These are phyloP conservation scores for Chrysolina haemoptera DNA, from an alignment of 2,888 invertebrate species.

Conservation along the genomic window DNA sequence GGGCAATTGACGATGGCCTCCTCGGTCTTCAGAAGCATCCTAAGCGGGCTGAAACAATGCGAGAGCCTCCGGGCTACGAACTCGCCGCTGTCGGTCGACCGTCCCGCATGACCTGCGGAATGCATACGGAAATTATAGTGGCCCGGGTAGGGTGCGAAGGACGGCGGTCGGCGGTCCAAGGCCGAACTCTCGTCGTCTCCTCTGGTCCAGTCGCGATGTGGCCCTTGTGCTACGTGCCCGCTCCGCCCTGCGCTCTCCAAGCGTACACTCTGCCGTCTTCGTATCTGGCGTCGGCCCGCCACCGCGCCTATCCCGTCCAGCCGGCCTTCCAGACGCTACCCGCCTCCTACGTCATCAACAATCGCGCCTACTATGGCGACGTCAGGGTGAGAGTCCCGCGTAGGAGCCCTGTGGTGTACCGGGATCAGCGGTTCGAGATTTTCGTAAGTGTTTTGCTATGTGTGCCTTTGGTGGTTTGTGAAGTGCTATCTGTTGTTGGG, in stretches of 20 bases:
- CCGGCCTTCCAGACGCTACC: conserved; percentile 60
- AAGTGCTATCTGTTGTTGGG: background rate
- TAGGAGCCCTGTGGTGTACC: conserved; percentile 24
- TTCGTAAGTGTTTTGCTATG: conserved; percentile 44
- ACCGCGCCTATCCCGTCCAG: conserved; percentile 42
- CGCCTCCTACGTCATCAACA: conserved; percentile 59
- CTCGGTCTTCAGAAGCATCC: conserved; percentile 36
- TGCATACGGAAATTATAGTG: conserved; percentile 68
- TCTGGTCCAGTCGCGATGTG: conserved; percentile 62
- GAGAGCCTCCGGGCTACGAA: conserved; percentile 57
- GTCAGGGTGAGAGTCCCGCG: conserved; percentile 31
- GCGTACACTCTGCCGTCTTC: conserved; percentile 63
- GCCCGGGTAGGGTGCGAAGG: conserved; percentile 66
- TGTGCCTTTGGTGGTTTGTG: background rate
- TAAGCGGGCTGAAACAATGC: conserved; percentile 48
- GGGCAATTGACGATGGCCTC: conserved; percentile 32
- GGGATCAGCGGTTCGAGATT: conserved; percentile 34
- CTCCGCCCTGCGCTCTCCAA: conserved; percentile 55
- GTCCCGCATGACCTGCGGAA: conserved; percentile 65
- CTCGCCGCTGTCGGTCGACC: conserved; percentile 53
- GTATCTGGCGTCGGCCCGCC: conserved; percentile 34
- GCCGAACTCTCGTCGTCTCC: conserved; percentile 32
- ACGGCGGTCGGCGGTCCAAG: conserved; percentile 63
- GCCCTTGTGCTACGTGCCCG: conserved; percentile 67
- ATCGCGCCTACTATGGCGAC: conserved; percentile 43